phyloP scores from a whole-genome alignment of 2,888 invertebrate genomes.

The Synanthedon vespiformis region DNA sequence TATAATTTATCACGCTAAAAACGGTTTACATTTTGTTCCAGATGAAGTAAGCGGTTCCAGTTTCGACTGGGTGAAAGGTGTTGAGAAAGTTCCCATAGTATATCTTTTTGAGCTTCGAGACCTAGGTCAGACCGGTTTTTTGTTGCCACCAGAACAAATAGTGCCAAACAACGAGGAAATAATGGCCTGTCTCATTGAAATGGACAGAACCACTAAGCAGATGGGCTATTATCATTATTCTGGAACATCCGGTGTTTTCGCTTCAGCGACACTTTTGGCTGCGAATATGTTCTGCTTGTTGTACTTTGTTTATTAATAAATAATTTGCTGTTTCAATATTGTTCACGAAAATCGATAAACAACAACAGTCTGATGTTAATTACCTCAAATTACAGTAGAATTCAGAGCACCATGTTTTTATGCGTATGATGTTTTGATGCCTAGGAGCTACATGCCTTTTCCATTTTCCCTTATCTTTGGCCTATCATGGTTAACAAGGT shows the following conservation, averaged over 20 bases:
- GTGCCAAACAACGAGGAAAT: conserved; percentile 53
- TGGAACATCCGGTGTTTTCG: conserved; percentile 7
- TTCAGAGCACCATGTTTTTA: no score
- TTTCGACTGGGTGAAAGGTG: conserved; percentile 70
- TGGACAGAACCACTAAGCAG: conserved; percentile 27
- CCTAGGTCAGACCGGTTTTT: conserved; percentile 61
- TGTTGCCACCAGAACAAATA: conserved; percentile 62
- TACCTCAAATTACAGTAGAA: no score
- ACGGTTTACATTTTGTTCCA: conserved; percentile 14
- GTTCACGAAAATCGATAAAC: no score
- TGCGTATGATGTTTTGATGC: no score
- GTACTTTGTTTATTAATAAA: no score
- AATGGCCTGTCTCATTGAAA: conserved; percentile 42
- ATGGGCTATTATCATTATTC: conserved; percentile 23
- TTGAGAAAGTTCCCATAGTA: conserved; percentile 58
- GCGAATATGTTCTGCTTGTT: neutral
- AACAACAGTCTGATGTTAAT: no score
- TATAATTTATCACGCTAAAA: neutral
- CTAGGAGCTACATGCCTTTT: no score
- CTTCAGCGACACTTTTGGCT: conserved; percentile 1
- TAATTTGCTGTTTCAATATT: neutral
- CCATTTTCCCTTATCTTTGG: no score
- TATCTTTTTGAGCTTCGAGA: conserved; percentile 72
- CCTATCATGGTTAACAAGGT: no score
- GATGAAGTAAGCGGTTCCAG: conserved; percentile 52